Conservation (phyloP, 2,888 invertebrate species). For the Standfussiana lucernea region DNA sequence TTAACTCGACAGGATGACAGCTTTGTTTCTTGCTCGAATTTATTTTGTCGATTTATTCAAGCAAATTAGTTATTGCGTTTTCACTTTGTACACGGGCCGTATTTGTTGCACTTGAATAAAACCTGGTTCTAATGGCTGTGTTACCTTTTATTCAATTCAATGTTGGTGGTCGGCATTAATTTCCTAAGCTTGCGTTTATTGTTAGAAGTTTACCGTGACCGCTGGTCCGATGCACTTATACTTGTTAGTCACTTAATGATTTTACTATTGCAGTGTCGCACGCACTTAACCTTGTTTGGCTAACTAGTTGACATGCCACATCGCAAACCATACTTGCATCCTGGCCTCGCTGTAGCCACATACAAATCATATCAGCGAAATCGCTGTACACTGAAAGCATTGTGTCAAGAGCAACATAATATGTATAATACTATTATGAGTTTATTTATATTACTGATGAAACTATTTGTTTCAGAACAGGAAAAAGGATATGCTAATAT, state of each 20-base stretch:
- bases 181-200: constrained; percentile 79
- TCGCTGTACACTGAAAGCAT: constrained; percentile 34
- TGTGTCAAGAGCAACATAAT: constrained; percentile 20
- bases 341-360: constrained; percentile 73
- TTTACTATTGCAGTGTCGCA: constrained; percentile 79
- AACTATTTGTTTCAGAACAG: constrained; percentile 53
- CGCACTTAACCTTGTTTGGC: constrained; percentile 85
- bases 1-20: constrained; percentile 21
- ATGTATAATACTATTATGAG: constrained; percentile 25
- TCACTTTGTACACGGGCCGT: constrained; percentile 31
- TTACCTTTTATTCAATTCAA: constrained; percentile 65
- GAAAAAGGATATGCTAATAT: constrained; percentile 59
- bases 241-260: constrained; percentile 80
- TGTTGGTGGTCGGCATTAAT: constrained; percentile 79
- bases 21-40: constrained; percentile 6
- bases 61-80: constrained; percentile 39
- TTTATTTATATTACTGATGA: constrained; percentile 27
- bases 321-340: constrained; percentile 79
- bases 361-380: constrained; percentile 65
- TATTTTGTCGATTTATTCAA: constrained; percentile 21
- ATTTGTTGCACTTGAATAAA: constrained; percentile 62
- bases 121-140: constrained; percentile 60
- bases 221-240: constrained; percentile 76
- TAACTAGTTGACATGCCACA: constrained; percentile 79
- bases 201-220: constrained; percentile 87